Base-by-base conservation (phyloP, 2,113 vertebrate genomes). In the Donacobius atricapilla region DNA sequence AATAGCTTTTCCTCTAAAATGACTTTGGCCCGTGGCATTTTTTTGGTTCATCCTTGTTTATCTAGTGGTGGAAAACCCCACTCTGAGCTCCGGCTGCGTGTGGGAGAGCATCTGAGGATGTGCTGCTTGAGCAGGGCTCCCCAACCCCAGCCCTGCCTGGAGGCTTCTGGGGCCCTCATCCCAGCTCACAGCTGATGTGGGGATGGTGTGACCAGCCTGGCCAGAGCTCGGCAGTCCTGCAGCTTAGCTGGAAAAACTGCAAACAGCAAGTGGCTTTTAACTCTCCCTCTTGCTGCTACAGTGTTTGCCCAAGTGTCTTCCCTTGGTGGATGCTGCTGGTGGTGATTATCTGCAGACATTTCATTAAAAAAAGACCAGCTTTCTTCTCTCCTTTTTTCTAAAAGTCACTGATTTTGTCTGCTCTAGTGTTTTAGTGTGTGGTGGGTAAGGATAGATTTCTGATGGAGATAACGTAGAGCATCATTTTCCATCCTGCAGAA, bases 61-160 rank as follows among this genome's bases (percentile, higher is more conserved):
- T 45, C 9, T 33, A 23, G n/a, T 13, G 39, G 30, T 53, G 37
- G 60, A 66, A 71, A 70, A 18, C 35, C 30, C 44, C 35, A 17
- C 53, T 1, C 53, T 1, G 11, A 51, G 33, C 2, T 0, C 27
- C 51, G 79, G 12, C 54, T 35, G 53, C 2, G 0, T 33, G 15
- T 0, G 40, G 48, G 22, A 54, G 53, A 69, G 51, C 0, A 0
- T 16, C 47, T 42, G 31, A 40, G 3, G 4, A 27, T 66, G 45
- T 0, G 1, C 30, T 40, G 50, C 60, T 39, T 28, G 37, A 70
- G 56, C 64, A 24, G 39, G 27, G 33, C n/a, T 64, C 81, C 25
- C 47, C 3, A 0, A 40, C 45, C 48, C 47, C 15, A 16, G 7
- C 33, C 18, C n/a, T 63, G 65, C 42, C 50, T 11, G 3, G n/a